Conservation (phyloP, 2,888 invertebrate genomes). For the Megalurothrips usitatus region DNA sequence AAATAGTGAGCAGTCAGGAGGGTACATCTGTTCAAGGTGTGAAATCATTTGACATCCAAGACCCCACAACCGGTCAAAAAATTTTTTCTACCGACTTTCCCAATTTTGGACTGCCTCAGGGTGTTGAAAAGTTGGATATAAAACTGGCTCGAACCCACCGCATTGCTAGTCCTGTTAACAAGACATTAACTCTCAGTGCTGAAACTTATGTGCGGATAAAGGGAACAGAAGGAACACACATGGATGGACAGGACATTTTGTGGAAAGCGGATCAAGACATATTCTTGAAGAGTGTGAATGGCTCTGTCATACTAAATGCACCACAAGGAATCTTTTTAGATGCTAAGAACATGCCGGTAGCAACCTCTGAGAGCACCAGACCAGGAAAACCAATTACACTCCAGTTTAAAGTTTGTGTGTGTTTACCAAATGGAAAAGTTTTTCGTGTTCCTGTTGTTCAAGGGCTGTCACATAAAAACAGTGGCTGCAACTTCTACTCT, state of each 20-base stretch:
- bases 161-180: constrained; percentile 67
- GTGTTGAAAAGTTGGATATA: constrained; percentile 47
- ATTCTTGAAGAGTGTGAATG: constrained; percentile 68
- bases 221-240: constrained; percentile 69
- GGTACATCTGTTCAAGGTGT: constrained; percentile 67
- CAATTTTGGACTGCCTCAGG: constrained; percentile 63
- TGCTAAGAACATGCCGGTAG: constrained; percentile 65
- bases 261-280: constrained; percentile 78
- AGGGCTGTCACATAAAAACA: constrained; percentile 43
- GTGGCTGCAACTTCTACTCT: not conserved
- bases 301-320: constrained; percentile 64
- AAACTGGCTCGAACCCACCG: constrained; percentile 62
- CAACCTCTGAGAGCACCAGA: constrained; percentile 49
- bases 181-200: constrained; percentile 62
- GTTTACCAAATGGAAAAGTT: constrained; percentile 82
- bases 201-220: constrained; percentile 60
- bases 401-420: constrained; percentile 84
- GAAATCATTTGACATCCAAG: constrained; percentile 63
- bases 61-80: constrained; percentile 57
- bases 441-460: constrained; percentile 70
- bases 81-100: constrained; percentile 74
- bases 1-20: constrained; percentile 54
- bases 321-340: constrained; percentile 68
- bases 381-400: constrained; percentile 41
- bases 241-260: constrained; percentile 66